Evolutionary conservation across 2,113 vertebrate species (phyloP), one percentile per base, ranked within the genome.

Genomic region (Cheilinus undulatus): DNA sequence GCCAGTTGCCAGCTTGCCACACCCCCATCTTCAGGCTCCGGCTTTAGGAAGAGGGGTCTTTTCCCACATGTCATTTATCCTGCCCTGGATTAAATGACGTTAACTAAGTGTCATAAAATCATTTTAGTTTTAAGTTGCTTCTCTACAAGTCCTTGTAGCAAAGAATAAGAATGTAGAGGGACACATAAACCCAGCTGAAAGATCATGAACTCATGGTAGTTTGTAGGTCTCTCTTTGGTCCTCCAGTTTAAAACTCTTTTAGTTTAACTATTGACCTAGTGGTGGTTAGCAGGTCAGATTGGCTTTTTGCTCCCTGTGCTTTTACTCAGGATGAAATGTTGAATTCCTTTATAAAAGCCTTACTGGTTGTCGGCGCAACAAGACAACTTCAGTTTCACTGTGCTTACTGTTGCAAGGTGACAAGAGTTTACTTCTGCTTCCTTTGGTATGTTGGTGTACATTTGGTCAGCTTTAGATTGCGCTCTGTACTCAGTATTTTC

Each of bases 1-100:
- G 84, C 79, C 52, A 38, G 36, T 36, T 57, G 63, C 86, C 82
- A 74, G 15, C 40, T 58, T 38, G n/a, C 83, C 82, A 85, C 86
- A 71, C 86, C 64, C 64, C 62, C 72, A 53, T 45, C 27, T 43
- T n/a, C 36, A 84, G 59, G 45, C 48, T 76, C 17, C 66, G 60
- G 56, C 42, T 73, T 78, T 52, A 46, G 57, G 69, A 74, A 68
- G 62, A 38, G 28, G 63, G 43, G 52, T 78, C 52, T 68, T 67
- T 77, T 69, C 43, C 56, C 24, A 22, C 24, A 34, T 73, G 72
- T 72, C 51, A 52, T 23, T 57, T 34, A 79, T 62, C 17, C 56
- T 65, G 40, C 42, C 13, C 3, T 7, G 15, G 10, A 9, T 1
- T 3, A 17, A 15, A 26, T 17, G n/a, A 19, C 24, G 10, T 48